phyloP scores from a whole-genome alignment of 1,140 invertebrate species.

The Neodiprion fabricii region DNA sequence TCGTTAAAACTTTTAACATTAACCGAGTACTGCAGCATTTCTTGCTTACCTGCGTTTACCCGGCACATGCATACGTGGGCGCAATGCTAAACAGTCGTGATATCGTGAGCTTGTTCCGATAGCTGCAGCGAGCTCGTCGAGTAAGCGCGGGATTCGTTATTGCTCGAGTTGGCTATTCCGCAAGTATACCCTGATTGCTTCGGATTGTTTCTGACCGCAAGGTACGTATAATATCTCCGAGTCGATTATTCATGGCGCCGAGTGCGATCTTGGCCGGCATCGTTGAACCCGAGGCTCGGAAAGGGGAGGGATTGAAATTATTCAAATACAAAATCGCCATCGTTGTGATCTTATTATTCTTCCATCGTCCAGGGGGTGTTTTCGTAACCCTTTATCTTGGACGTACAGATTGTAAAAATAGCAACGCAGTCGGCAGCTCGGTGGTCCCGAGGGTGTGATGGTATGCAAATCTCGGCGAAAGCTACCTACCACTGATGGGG shows the following conservation, averaged over 20 bases:
- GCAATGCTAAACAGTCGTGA: neutral
- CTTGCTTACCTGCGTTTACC: slow-evolving; percentile 1
- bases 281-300: neutral
- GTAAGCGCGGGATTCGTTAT: neutral
- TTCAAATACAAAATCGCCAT: slow-evolving; percentile 2
- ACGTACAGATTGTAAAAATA: slow-evolving; percentile 16
- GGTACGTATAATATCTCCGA: too few relatives aligned
- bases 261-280: too few relatives aligned
- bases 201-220: too few relatives aligned
- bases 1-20: slow-evolving; percentile 62
- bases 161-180: too few relatives aligned
- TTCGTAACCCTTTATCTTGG: slow-evolving; percentile 15
- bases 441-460: slow-evolving; percentile 12
- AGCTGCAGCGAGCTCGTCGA: neutral
- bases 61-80: neutral
- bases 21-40: slow-evolving; percentile 17
- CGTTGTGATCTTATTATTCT: slow-evolving; percentile 11
- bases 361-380: slow-evolving; percentile 11
- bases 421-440: neutral
- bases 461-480: slow-evolving; percentile 9
- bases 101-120: neutral
- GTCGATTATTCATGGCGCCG: too few relatives aligned
- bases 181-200: too few relatives aligned
- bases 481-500: slow-evolving; percentile 9
- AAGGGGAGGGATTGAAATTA: slow-evolving; percentile 1